phyloP scores from a whole-genome alignment of 1,140 invertebrate genomes.

The Heliothis virescens region DNA sequence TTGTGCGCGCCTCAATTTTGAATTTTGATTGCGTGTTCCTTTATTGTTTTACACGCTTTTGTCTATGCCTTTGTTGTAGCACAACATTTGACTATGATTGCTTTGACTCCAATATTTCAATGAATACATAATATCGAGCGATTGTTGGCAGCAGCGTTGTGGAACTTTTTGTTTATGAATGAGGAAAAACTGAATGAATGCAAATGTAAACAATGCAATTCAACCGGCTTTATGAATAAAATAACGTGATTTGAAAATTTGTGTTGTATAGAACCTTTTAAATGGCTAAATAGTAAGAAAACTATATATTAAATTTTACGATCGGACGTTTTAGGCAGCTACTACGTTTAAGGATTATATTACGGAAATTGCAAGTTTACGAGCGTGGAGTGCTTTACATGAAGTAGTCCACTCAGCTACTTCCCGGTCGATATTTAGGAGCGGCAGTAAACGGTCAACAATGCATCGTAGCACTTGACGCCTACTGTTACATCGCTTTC shows the following conservation, averaged over 20 bases:
- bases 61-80: too few relatives aligned
- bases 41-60: conserved; percentile 68
- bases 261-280: too few relatives aligned
- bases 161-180: conserved; percentile 32
- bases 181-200: conserved; percentile 36
- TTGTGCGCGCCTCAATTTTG: conserved; percentile 72
- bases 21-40: conserved; percentile 69
- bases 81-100: conserved; percentile 39
- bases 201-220: conserved; percentile 28
- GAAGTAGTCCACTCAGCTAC: conserved; percentile 49
- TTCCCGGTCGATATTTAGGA: conserved; percentile 75
- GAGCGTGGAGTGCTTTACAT: conserved; percentile 49
- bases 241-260: too few relatives aligned
- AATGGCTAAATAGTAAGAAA: not conserved
- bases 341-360: conserved; percentile 25
- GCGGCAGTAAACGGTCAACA: conserved; percentile 65
- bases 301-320: conserved; percentile 2
- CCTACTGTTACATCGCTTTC: conserved; percentile 49
- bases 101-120: conserved; percentile 36
- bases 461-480: conserved; percentile 60
- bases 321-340: not conserved
- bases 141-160: conserved; percentile 37
- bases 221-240: not conserved
- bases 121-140: conserved; percentile 29
- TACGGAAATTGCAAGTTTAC: conserved; percentile 62